Evolutionary conservation across 2,888 invertebrate genomes (phyloP).

Genomic region (Tridacna gigas): DNA sequence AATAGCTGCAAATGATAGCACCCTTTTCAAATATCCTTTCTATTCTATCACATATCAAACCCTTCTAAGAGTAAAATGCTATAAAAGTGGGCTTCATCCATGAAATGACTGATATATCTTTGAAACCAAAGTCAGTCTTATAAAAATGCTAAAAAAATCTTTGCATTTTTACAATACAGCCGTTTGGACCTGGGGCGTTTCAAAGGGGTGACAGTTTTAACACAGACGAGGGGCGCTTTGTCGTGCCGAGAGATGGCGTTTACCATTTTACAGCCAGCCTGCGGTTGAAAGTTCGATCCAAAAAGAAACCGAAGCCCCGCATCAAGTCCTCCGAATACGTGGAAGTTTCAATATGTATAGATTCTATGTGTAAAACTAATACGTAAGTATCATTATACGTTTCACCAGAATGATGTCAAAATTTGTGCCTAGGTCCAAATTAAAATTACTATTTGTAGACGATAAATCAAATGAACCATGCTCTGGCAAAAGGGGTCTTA

Average conservation of each 20-base stretch:
- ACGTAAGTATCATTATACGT: constrained; percentile 74
- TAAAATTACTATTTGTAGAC: too few species aligned
- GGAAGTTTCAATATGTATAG: constrained; percentile 78
- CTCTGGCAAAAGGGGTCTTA: too few species aligned
- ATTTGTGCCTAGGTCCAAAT: too few species aligned
- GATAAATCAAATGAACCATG: too few species aligned
- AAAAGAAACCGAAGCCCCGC: constrained; percentile 58
- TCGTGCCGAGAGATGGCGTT: constrained; percentile 77
- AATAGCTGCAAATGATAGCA: too few species aligned
- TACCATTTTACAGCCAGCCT: constrained; percentile 81
- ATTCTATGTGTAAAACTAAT: constrained; percentile 79
- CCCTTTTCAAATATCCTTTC: too few species aligned
- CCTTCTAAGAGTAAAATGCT: too few species aligned
- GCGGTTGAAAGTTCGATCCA: constrained; percentile 74
- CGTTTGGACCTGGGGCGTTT: constrained; percentile 79
- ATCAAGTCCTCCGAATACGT: constrained; percentile 70
- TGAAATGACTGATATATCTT: too few species aligned
- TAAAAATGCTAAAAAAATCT: too few species aligned
- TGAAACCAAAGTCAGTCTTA: too few species aligned
- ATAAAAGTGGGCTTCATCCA: too few species aligned
- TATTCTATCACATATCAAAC: too few species aligned
- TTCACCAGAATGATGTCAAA: not conserved
- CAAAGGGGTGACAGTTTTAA: constrained; percentile 77
- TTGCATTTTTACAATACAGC: constrained; percentile 64
- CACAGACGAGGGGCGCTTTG: constrained; percentile 77